A percentile compares a stretch with the other conserved stretches of the same genome.
phyloP scores from a whole-genome alignment of 2,797 vertebrate genomes.

The Pterois miles region DNA sequence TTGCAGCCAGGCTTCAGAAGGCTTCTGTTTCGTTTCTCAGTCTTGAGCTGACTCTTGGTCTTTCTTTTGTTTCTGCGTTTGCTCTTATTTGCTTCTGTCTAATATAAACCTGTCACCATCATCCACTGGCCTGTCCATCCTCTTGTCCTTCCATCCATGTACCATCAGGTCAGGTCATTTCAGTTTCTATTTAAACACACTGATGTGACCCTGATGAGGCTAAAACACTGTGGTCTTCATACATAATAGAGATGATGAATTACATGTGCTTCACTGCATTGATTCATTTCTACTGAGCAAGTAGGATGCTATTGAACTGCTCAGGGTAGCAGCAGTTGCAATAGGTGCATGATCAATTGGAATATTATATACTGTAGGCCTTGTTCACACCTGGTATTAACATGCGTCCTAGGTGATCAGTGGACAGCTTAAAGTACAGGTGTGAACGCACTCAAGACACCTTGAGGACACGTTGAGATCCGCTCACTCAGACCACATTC shows the following conservation, averaged over 20 bases:
- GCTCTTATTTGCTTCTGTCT: neutral
- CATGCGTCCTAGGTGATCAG: too few species aligned
- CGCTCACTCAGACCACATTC: too few species aligned
- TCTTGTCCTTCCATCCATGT: neutral
- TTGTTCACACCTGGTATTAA: too few species aligned
- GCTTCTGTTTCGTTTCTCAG: slow-evolving; percentile 24
- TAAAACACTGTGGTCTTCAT: neutral
- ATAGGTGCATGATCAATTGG: neutral
- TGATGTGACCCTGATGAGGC: neutral
- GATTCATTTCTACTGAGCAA: neutral
- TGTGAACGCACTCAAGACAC: too few species aligned
- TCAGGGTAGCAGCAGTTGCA: neutral
- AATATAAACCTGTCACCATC: slow-evolving; percentile 25
- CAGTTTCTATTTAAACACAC: neutral
- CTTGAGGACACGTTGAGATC: too few species aligned
- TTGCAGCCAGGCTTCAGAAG: slow-evolving; percentile 38
- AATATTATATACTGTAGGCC: neutral
- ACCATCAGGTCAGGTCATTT: neutral
- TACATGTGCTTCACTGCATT: neutral
- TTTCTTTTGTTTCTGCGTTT: slow-evolving; percentile 17
- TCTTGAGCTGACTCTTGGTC: slow-evolving; percentile 14
- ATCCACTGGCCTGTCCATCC: neutral
- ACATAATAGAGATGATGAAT: neutral
- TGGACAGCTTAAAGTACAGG: too few species aligned
- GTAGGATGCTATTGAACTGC: neutral